Conservation (phyloP, 2,888 invertebrate species). For the Parapristionchus giblindavisi region DNA sequence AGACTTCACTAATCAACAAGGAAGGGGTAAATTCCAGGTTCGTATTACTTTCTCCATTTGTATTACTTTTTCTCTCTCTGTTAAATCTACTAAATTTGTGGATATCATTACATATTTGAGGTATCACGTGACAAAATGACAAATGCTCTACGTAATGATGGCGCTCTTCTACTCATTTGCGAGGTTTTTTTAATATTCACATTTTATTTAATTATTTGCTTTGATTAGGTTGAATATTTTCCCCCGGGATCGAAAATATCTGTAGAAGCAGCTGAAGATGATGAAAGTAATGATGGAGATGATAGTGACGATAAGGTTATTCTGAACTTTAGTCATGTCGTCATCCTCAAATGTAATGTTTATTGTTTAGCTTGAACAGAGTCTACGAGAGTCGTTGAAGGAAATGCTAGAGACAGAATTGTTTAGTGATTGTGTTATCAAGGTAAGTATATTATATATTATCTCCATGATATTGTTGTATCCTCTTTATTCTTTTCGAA, state of each 20-base stretch:
- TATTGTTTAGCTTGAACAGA: neutral
- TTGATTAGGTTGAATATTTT: constrained; percentile 51
- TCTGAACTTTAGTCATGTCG: neutral
- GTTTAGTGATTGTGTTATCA: constrained; percentile 63
- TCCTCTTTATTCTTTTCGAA: no score
- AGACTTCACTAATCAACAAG: constrained; percentile 68
- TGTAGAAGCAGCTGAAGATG: constrained; percentile 58
- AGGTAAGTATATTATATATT: constrained; percentile 42
- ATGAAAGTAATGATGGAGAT: constrained; percentile 46
- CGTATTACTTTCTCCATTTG: neutral
- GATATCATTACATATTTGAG: constrained; percentile 35
- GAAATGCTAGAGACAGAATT: constrained; percentile 62
- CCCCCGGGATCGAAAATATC: constrained; percentile 60
- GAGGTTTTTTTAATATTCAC: constrained; percentile 44
- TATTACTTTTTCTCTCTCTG: neutral
- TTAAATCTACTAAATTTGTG: neutral
- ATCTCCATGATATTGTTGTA: neutral
- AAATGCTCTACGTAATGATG: constrained; percentile 59
- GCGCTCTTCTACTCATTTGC: constrained; percentile 62
- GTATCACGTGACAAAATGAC: constrained; percentile 62
- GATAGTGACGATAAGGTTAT: constrained; percentile 43
- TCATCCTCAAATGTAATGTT: neutral
- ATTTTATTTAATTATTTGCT: neutral
- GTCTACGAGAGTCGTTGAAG: constrained; percentile 35
- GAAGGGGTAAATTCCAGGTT: constrained; percentile 67